Conservation (phyloP, 2,888 invertebrate genomes). For the Philaethria dido region DNA sequence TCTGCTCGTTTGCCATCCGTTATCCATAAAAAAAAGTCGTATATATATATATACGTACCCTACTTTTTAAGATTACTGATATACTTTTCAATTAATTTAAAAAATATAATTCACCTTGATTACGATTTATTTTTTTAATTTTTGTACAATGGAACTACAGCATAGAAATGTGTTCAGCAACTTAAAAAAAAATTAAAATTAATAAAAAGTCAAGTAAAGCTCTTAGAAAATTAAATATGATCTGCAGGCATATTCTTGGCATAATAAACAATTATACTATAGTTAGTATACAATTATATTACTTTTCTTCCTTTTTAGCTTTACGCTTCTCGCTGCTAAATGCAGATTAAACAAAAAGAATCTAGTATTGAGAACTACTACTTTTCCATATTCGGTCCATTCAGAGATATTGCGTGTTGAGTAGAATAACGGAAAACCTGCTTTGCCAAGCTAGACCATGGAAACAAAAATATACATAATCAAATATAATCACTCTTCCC, state of each 20-base stretch:
- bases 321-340: no score
- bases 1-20: no score
- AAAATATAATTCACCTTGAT: not conserved
- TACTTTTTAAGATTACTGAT: not conserved
- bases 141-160: not conserved
- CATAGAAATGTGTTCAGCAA: not conserved
- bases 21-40: no score
- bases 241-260: no score
- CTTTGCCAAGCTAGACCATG: not conserved
- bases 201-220: no score
- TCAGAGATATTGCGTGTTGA: not conserved
- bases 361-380: no score
- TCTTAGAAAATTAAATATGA: no score
- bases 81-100: not conserved
- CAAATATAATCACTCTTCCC: not conserved
- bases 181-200: not conserved
- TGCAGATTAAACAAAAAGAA: no score
- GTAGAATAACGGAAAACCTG: not conserved
- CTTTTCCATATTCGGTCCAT: not conserved
- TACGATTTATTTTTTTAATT: not conserved
- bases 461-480: not conserved
- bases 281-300: no score
- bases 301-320: no score
- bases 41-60: not conserved
- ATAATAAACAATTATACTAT: no score